A percentile compares a stretch with the other conserved stretches of the same genome.
phyloP scores from a whole-genome alignment of 2,888 invertebrate genomes.

The Netelia fuscicornis region DNA sequence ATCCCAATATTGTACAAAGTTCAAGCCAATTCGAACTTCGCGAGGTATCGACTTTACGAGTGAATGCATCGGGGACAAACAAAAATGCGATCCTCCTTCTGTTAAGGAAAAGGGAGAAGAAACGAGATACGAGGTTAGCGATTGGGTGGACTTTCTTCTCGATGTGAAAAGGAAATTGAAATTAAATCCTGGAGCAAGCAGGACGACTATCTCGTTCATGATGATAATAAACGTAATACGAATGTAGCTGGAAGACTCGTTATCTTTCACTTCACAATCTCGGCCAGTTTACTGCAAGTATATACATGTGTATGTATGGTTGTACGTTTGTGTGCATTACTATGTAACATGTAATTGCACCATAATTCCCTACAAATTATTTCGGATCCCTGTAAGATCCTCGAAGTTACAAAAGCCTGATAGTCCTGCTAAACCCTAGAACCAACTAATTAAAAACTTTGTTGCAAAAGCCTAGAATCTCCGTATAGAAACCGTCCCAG shows the following conservation, averaged over 20 bases:
- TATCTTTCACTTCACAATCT: too few relatives aligned
- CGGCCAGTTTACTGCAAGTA: too few relatives aligned
- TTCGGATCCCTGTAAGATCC: too few relatives aligned
- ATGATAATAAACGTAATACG: not conserved
- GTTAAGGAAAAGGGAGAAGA: not conserved
- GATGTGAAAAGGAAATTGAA: not conserved
- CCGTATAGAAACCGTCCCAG: not conserved
- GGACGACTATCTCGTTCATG: slow-evolving; percentile 11
- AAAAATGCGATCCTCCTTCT: not conserved
- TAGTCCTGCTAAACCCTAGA: too few relatives aligned
- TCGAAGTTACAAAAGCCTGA: too few relatives aligned
- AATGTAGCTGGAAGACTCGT: not conserved
- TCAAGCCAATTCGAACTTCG: not conserved
- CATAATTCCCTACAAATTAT: too few relatives aligned
- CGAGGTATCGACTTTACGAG: not conserved
- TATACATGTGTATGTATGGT: too few relatives aligned
- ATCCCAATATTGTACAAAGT: not conserved
- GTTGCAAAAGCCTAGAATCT: not conserved
- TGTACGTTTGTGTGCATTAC: too few relatives aligned
- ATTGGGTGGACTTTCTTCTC: not conserved
- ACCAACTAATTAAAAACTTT: not conserved
- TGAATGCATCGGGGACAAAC: not conserved
- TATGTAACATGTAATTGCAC: too few relatives aligned
- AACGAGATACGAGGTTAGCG: not conserved
- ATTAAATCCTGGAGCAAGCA: not conserved